Evolutionary conservation across 2,888 invertebrate species (phyloP), one percentile per base, ranked within the genome.

Genomic region (Anarsia innoxiella): DNA sequence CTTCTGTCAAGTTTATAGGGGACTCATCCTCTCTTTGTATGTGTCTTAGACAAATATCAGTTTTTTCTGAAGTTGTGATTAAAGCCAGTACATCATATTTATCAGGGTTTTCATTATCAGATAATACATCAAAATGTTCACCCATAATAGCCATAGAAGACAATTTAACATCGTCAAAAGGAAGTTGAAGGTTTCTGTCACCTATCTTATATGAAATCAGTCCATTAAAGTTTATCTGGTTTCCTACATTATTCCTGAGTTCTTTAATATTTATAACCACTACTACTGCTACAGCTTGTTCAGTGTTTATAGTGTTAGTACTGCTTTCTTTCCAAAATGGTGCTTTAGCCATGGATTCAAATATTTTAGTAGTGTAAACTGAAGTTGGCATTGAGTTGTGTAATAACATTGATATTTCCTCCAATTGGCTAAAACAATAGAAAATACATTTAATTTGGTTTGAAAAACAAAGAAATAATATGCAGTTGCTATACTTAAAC

Each of bases 361-460:
- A 80, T n/a, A 78, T 14, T 44, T 71, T 76, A 33, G 78, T 74
- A 8, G 49, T 57, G 42, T 80, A 77, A n/a, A n/a, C n/a, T n/a
- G n/a, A n/a, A n/a, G n/a, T n/a, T 12, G 57, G 48, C 12, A 74
- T 40, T 23, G 74, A 64, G n/a, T n/a, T n/a, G n/a, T n/a, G n/a
- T n/a, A n/a, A n/a, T n/a, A n/a, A n/a, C n/a, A n/a, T n/a, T n/a
- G n/a, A n/a, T n/a, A n/a, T n/a, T n/a, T n/a, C n/a, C n/a, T n/a
- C n/a, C n/a, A n/a, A n/a, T n/a, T n/a, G n/a, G n/a, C n/a, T n/a
- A n/a, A n/a, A n/a, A n/a, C n/a, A n/a, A n/a, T n/a, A n/a, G n/a
- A n/a, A n/a, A n/a, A n/a, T n/a, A n/a, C n/a, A n/a, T n/a, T n/a
- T n/a, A n/a, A n/a, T n/a, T n/a, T n/a, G n/a, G n/a, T n/a, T n/a